Percentiles rank a stretch among this genome's conserved stretches.
phyloP scores from a whole-genome alignment of 2,888 invertebrate species.

The Hirtodrosophila trivittata region DNA sequence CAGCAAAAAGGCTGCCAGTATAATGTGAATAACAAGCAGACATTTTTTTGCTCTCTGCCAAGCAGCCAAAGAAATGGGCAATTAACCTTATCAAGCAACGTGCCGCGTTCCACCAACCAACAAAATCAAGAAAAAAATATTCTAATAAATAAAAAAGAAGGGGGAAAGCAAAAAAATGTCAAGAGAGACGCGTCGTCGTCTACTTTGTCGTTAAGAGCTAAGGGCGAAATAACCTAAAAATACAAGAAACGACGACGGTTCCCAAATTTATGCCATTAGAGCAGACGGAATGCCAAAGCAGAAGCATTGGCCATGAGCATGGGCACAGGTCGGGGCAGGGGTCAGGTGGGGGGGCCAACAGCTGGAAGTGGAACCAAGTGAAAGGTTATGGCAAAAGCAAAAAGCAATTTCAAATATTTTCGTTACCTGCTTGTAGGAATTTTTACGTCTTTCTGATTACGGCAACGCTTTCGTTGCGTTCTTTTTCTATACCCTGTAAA shows the following conservation, averaged over 20 bases:
- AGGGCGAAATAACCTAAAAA: conserved; percentile 48
- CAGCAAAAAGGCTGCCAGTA: conserved; percentile 40
- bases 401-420: conserved; percentile 79
- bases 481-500: conserved; percentile 38
- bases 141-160: conserved; percentile 7
- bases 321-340: not conserved
- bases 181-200: conserved; percentile 26
- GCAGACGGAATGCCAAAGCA: conserved; percentile 70
- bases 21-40: conserved; percentile 49
- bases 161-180: too few relatives aligned
- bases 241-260: conserved; percentile 36
- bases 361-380: conserved; percentile 22
- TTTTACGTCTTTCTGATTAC: conserved; percentile 78
- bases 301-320: conserved; percentile 14
- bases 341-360: not conserved
- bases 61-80: conserved; percentile 63
- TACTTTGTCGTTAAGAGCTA: conserved; percentile 44
- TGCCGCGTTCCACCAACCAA: conserved; percentile 32
- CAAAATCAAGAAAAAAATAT: not conserved
- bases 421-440: conserved; percentile 74
- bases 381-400: conserved; percentile 68
- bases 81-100: conserved; percentile 75
- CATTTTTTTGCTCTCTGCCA: too few relatives aligned
- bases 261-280: conserved; percentile 77
- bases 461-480: conserved; percentile 48